A percentile compares a stretch with the other conserved stretches of the same genome.
These are phyloP conservation scores for Tachystola acroxantha DNA, from an alignment of 2,888 invertebrate genomes.

Conservation along the genomic window DNA sequence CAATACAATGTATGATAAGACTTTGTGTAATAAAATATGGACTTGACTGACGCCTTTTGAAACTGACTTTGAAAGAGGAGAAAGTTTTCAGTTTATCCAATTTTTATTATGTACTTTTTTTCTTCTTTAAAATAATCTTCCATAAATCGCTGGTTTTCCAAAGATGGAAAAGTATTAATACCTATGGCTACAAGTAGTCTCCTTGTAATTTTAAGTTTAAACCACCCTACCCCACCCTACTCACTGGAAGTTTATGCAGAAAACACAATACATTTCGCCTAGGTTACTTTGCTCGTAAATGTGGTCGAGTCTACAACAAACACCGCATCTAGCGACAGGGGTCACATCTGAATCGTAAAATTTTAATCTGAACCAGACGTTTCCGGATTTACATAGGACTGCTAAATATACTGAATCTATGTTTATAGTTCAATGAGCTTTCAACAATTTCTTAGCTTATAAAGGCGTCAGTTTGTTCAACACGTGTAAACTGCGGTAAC, in stretches of 20 bases:
- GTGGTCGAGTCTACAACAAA: slow-evolving; percentile 2
- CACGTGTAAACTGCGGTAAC: slow-evolving; percentile 51
- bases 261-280: background rate
- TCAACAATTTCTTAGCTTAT: background rate
- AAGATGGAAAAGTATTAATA: too few species aligned
- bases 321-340: slow-evolving; percentile 3
- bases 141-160: too few species aligned
- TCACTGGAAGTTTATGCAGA: background rate
- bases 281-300: background rate
- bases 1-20: too few species aligned
- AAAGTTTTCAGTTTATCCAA: too few species aligned
- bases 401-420: too few species aligned
- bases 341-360: slow-evolving; percentile 10
- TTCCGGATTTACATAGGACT: background rate
- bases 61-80: too few species aligned
- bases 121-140: too few species aligned
- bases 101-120: too few species aligned
- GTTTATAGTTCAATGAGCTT: too few species aligned
- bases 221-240: background rate
- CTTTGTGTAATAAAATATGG: too few species aligned
- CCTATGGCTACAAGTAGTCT: too few species aligned
- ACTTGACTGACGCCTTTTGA: too few species aligned
- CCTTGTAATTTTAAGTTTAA: background rate
- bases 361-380: background rate
- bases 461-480: slow-evolving; percentile 20